Base-by-base conservation (phyloP, 2,888 invertebrate genomes). In the Amphipoea oculea region DNA sequence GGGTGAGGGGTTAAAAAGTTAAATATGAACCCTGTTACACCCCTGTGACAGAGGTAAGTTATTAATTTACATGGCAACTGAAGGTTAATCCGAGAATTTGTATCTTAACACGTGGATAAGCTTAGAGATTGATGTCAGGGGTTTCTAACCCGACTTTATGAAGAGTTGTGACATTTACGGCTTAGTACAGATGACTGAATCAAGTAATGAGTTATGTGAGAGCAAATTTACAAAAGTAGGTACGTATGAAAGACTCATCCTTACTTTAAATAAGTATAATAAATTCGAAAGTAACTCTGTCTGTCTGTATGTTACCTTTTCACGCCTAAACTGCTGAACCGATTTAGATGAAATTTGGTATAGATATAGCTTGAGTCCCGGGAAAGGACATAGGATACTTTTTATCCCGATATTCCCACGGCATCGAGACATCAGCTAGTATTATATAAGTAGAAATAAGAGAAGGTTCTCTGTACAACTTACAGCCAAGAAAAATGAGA, bases 1-100 rank as follows among this genome's bases (percentile, higher is more conserved):
- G 86, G 89, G 89, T 86, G 87, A 92, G 90, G 90, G 91, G 93
- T 91, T 92, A 90, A 92, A 92, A 94, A 93, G 92, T 93, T 94
- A 92, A 93, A 93, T 93, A 91, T 92, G 91, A 92, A 91, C 91
- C 90, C 81, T 86, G 90, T 90, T 73, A 81, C 80, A 76, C 66
- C 69, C 60, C 57, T 42, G 69, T 81, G 74, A 81, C 84, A 86
- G 84, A 84, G 86, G 88, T 85, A 80, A 85, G 76, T 89, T 85
- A 83, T 79, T 83, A 81, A 86, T 82, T 86, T 80, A 81, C 83
- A 76, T 29, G 78, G 36, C 65, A 81, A 73, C 65, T 72, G 76
- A 67, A 83, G 83, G 79, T 87, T 82, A 87, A 89, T 80, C 71
- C 67, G 45, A 73, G 71, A 74, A 83, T 78, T 79, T 72, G 73